Evolutionary conservation across 2,888 invertebrate species (phyloP).

Genomic region (Melangyna quadrimaculata): DNA sequence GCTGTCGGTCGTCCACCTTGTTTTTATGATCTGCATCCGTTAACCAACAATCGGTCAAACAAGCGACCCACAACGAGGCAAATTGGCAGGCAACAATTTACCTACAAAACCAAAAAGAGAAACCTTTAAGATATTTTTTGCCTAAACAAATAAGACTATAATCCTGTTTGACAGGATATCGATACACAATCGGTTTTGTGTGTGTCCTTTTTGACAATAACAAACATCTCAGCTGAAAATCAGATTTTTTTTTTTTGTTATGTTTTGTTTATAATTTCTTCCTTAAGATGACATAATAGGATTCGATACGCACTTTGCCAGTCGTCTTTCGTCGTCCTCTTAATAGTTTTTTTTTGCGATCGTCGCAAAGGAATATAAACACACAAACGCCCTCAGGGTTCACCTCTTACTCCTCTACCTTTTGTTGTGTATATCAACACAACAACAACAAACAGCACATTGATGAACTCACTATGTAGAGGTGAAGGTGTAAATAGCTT

Average conservation of each 20-base stretch:
- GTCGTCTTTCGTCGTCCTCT: slow-evolving; percentile 11
- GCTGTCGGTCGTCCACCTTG: slow-evolving; percentile 32
- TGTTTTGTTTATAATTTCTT: slow-evolving; percentile 13
- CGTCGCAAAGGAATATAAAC: slow-evolving; percentile 25
- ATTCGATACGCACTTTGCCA: slow-evolving; percentile 68
- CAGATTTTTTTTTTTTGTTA: background rate
- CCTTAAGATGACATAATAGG: slow-evolving; percentile 68
- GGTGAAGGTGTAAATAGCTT: slow-evolving; percentile 70
- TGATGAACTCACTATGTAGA: slow-evolving; percentile 9
- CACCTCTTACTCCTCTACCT: slow-evolving; percentile 24
- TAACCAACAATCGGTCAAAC: slow-evolving; percentile 66
- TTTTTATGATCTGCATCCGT: slow-evolving; percentile 68
- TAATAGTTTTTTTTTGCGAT: slow-evolving; percentile 49
- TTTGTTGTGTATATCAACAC: background rate
- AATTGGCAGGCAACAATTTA: slow-evolving; percentile 27
- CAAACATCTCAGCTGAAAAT: slow-evolving; percentile 46
- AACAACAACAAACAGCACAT: slow-evolving; percentile 16
- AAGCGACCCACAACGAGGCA: slow-evolving; percentile 67
- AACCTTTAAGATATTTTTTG: background rate
- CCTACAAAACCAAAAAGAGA: background rate
- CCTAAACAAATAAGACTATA: slow-evolving; percentile 63
- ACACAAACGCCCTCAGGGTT: slow-evolving; percentile 65
- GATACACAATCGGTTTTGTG: slow-evolving; percentile 66
- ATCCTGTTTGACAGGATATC: slow-evolving; percentile 70
- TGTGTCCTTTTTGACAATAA: slow-evolving; percentile 58